phyloP scores from a whole-genome alignment of 2,888 invertebrate species.

The Campoplex nolae region DNA sequence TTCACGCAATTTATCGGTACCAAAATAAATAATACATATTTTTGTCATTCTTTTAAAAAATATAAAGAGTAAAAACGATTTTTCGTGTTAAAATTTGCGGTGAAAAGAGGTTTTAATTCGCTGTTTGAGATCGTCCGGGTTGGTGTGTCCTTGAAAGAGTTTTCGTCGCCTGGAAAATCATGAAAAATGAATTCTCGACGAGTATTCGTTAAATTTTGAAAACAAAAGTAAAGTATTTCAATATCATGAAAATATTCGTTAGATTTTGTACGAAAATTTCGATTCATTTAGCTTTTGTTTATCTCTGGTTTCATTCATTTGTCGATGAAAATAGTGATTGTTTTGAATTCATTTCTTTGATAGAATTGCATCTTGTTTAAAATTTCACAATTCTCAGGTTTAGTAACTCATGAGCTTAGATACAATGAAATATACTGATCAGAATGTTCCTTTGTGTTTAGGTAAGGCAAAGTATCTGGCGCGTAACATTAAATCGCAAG shows the following conservation, averaged over 20 bases:
- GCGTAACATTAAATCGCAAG: slow-evolving; percentile 47
- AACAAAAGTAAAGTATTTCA: neutral
- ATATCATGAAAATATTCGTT: neutral
- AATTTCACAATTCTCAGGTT: neutral
- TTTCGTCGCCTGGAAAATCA: neutral
- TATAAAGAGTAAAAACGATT: neutral
- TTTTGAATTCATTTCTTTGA: neutral
- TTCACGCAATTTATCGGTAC: neutral
- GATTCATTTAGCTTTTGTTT: neutral
- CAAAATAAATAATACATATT: neutral
- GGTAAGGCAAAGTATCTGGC: slow-evolving; percentile 66
- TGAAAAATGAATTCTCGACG: neutral
- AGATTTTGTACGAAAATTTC: neutral
- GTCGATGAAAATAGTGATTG: neutral
- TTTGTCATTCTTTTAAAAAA: neutral
- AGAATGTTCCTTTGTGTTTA: slow-evolving; percentile 30
- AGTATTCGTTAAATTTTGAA: neutral
- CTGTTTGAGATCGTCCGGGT: neutral
- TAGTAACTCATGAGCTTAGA: neutral
- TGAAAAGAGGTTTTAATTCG: neutral
- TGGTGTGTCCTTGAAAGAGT: neutral
- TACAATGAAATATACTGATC: slow-evolving; percentile 47
- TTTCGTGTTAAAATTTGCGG: neutral
- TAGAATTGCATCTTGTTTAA: neutral
- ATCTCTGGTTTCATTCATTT: neutral